These are phyloP conservation scores for Cylas formicarius DNA, from an alignment of 1,140 invertebrate genomes.

Conservation along the genomic window DNA sequence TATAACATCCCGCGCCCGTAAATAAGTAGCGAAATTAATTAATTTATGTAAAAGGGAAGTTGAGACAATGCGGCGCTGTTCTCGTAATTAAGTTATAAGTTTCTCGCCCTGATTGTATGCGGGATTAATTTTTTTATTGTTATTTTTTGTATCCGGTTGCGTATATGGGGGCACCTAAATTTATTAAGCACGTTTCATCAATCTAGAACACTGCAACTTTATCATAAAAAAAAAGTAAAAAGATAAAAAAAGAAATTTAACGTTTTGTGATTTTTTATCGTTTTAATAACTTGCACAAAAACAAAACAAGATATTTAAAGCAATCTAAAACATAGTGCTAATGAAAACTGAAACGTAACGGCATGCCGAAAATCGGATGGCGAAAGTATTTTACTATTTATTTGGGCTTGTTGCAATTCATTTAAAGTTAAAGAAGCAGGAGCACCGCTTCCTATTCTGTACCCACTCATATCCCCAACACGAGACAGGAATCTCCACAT, in stretches of 20 bases:
- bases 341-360: no score
- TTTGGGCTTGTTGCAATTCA: no score
- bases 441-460: no score
- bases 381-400: no score
- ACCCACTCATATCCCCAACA: no score
- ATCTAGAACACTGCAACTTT: neutral
- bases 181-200: neutral
- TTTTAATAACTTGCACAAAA: no score
- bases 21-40: slow-evolving; percentile 25
- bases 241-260: neutral
- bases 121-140: no score
- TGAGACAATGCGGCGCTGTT: slow-evolving; percentile 4
- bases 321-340: no score
- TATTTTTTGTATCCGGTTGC: slow-evolving; percentile 10
- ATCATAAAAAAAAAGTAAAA: neutral
- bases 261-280: neutral
- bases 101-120: slow-evolving; percentile 22
- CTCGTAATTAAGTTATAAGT: slow-evolving; percentile 25
- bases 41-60: slow-evolving; percentile 17
- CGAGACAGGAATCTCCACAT: no score
- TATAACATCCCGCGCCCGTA: slow-evolving; percentile 21
- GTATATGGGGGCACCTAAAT: slow-evolving; percentile 13
- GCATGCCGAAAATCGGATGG: no score
- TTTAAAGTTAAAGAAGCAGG: no score
- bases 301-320: no score